Conservation (phyloP, 2,797 vertebrate genomes). For the Danio kyathit region DNA sequence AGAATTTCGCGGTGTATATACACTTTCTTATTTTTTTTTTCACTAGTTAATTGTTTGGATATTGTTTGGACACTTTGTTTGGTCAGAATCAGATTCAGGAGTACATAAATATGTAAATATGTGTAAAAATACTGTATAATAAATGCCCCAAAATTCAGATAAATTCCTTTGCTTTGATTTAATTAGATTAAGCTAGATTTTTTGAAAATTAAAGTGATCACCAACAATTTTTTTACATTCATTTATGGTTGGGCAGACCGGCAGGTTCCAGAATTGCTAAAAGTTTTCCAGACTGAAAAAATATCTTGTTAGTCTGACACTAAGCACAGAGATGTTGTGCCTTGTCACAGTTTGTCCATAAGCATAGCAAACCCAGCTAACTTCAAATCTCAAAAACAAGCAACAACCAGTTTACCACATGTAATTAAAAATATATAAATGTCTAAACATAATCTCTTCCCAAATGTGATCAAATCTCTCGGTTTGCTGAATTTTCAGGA, state of each 20-base stretch:
- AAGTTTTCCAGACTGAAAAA: background rate
- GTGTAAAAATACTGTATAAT: background rate
- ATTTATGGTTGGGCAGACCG: background rate
- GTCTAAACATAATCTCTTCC: background rate
- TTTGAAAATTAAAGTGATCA: background rate
- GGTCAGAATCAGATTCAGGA: background rate
- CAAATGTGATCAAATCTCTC: constrained; percentile 8
- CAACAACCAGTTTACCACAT: constrained; percentile 41
- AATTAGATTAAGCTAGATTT: background rate
- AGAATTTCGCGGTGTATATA: too few relatives aligned
- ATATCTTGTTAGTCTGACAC: background rate
- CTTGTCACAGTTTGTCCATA: background rate
- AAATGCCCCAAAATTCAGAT: background rate
- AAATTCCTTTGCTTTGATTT: background rate
- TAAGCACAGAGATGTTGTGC: background rate
- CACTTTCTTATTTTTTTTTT: too few relatives aligned
- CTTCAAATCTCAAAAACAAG: constrained; percentile 10
- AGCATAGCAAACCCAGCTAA: background rate
- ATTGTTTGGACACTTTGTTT: too few relatives aligned
- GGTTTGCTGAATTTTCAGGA: constrained; percentile 21
- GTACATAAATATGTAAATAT: background rate
- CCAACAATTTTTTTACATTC: background rate
- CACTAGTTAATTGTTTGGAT: too few relatives aligned
- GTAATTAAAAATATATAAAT: background rate
- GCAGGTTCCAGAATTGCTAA: background rate